Evolutionary conservation across 2,113 vertebrate genomes (phyloP), one percentile per base, ranked within the genome.

Genomic region (human): DNA sequence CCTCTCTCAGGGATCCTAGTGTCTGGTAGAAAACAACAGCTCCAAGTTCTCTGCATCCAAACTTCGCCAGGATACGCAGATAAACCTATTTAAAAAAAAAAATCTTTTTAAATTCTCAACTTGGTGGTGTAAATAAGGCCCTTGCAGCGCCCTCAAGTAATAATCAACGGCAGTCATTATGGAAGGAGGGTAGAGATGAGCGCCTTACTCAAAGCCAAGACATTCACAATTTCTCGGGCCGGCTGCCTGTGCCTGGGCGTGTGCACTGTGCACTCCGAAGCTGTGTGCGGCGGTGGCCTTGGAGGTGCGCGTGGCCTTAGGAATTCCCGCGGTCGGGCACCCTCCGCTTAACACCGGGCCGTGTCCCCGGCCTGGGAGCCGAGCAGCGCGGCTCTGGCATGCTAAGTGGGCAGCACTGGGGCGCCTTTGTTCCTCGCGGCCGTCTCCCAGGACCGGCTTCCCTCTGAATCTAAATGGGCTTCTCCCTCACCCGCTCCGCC

Each of bases 371-470:
- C 66, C 50, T 0, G 40, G n/a, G 32, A 48, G 72, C 17, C 38
- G 22, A 66, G 57, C 57, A 3, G 95, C 45, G 48, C 82, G 64
- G 89, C 75, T 50, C 73, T 50, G 35, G 96, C 97, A 92, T 95
- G 93, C 93, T 89, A 97, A 97, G 96, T 86, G 96, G 90, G 94
- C 83, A 57, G 84, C 79, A 57, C 95, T 82, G 94, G 93, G 91
- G 45, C 76, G 95, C 93, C 96, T 96, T 97, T 97, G 97, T 97
- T 95, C 52, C 91, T 17, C 45, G 35, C 20, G 18, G 52, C 84
- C 61, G 30, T 73, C 85, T 94, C 96, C 2, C 10, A 45, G 90
- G 68, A 30, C 92, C 81, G 1, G 80, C 35, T 57, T 72, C 90
- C 83, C 80, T 85, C 85, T 90, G 97, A 52, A 97, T 97, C 81